A percentile compares a stretch with the other conserved stretches of the same genome.
These are phyloP conservation scores for Turritopsis dohrnii DNA, from an alignment of 30 jellyfish, hydroid and myxozoan species.

Conservation along the genomic window DNA sequence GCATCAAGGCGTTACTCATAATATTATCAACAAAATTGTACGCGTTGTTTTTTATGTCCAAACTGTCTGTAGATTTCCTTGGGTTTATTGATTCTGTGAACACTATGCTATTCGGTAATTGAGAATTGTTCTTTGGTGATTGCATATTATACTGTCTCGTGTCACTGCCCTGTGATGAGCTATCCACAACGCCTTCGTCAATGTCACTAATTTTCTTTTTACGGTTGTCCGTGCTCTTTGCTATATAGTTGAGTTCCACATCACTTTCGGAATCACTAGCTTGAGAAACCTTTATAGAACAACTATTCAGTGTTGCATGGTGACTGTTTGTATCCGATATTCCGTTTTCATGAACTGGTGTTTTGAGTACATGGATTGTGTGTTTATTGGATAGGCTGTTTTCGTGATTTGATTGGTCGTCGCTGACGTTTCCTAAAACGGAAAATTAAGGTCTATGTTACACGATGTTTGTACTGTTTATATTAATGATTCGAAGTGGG, in stretches of 20 bases:
- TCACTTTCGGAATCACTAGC: not conserved
- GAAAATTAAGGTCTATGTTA: too few relatives aligned
- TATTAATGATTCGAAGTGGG: too few relatives aligned
- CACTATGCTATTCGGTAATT: not conserved
- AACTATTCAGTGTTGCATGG: not conserved
- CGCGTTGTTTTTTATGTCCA: not conserved
- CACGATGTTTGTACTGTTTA: too few relatives aligned
- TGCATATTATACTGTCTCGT: not conserved
- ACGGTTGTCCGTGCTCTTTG: not conserved
- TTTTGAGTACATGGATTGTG: not conserved
- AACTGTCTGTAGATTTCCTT: not conserved
- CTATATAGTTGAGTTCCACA: not conserved
- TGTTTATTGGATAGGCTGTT: not conserved
- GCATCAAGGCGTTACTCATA: conserved; percentile 2
- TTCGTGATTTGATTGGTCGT: not conserved
- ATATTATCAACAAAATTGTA: not conserved
- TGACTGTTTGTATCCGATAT: not conserved
- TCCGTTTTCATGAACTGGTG: not conserved
- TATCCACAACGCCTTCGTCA: not conserved
- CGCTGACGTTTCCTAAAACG: not conserved
- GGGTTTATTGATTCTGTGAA: not conserved
- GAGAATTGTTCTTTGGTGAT: not conserved
- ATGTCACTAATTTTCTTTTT: not conserved
- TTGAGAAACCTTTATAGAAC: not conserved
- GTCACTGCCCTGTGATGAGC: not conserved